Base-by-base conservation (phyloP, 2,113 vertebrate genomes). In the Oryzias woworae region DNA sequence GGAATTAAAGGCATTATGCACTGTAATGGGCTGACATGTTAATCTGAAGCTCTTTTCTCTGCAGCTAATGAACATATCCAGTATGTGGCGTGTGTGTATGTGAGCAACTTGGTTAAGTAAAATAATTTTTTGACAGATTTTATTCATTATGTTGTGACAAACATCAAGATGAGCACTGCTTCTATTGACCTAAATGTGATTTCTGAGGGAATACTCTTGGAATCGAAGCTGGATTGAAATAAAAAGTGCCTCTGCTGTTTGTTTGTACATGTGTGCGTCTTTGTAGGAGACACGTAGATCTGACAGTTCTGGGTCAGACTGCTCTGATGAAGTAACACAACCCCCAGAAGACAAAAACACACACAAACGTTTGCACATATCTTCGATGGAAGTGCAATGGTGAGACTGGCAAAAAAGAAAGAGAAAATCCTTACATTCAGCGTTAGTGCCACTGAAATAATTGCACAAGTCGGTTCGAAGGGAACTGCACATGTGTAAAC, bases 231-330 rank as follows among this genome's bases (percentile, higher is more conserved):
- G 36, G 10, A 10, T 36, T 36, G 36, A 36, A 36, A 36, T 73
- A 73, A 58, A 31, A 74, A 64, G 45, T 4, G 3, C 41, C 70
- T 28, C 2, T 51, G 54, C 53, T 10, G 20, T 67, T 67, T 65
- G 23, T 74, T 48, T 78, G 36, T 58, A 43, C 16, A 49, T 63
- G 56, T 75, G 60, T 66, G 20, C 54, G 8, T 73, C 13, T 71
- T 57, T 66, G 54, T 44, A 80, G 42, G 48, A 75, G 56, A 78
- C 62, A 67, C 67, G 62, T 26, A 57, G 70, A 82, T 63, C 54
- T 85, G 90, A 90, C 90, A 87, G 80, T 89, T 88, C 80, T 88
- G 74, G 88, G 86, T 88, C 90, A 89, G 58, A 80, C 60, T 65
- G 71, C 81, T 78, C 78, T 73, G 51, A 70, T 72, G 54, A 74